Percentiles rank a stretch among this genome's conserved stretches.
Conservation (phyloP, 2,888 invertebrate species). For the Seladonia tumulorum region DNA sequence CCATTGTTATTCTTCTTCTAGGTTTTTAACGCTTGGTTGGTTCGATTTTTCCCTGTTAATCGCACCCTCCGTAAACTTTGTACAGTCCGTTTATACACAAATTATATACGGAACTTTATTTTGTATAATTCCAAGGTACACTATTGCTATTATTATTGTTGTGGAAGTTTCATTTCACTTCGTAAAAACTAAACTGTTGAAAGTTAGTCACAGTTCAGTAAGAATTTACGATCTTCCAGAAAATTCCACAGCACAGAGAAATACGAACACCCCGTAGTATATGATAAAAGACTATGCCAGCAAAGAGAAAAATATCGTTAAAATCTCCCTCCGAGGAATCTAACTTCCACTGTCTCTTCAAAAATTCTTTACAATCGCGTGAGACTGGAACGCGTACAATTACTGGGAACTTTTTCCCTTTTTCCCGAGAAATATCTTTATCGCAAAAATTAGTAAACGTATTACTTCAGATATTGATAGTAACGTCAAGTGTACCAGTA, state of each 20-base stretch:
- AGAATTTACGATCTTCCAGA: background rate
- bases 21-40: too few relatives aligned
- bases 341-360: background rate
- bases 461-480: background rate
- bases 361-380: conserved; percentile 5
- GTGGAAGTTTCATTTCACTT: background rate
- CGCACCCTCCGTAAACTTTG: too few relatives aligned
- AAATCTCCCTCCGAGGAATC: background rate
- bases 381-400: background rate
- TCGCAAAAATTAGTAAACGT: background rate
- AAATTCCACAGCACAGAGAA: background rate
- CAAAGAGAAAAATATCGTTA: background rate
- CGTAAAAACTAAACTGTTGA: background rate
- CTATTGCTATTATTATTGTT: background rate
- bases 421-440: background rate
- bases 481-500: background rate
- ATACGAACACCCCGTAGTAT: background rate
- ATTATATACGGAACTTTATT: too few relatives aligned
- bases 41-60: too few relatives aligned
- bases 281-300: background rate
- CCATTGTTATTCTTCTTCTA: background rate
- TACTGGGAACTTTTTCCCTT: background rate
- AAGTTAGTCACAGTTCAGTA: background rate
- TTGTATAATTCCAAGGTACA: too few relatives aligned
- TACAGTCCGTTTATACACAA: too few relatives aligned